A percentile compares a stretch with the other conserved stretches of the same genome.
Conservation (phyloP, 2,113 vertebrate genomes). For the Mobula hypostoma region DNA sequence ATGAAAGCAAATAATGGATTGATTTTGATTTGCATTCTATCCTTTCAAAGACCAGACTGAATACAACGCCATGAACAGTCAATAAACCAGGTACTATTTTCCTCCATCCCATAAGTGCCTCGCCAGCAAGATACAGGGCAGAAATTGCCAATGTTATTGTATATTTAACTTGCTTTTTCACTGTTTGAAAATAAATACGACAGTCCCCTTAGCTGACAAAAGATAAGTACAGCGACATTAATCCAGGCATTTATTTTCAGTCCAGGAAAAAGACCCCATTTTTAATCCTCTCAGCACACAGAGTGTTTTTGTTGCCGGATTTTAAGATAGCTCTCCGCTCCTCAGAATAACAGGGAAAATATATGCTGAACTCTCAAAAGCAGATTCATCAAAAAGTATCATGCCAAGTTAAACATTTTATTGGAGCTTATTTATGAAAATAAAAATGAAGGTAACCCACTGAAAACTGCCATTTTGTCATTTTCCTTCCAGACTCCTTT, state of each 20-base stretch:
- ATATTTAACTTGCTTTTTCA: not conserved
- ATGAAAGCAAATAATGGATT: conserved; percentile 11
- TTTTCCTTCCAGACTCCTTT: not conserved
- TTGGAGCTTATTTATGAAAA: not conserved
- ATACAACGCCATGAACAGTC: not conserved
- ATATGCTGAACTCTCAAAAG: not conserved
- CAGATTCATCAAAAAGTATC: not conserved
- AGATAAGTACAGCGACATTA: not conserved
- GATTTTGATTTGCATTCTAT: not conserved
- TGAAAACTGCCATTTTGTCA: not conserved
- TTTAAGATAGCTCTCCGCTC: not conserved
- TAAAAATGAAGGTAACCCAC: not conserved
- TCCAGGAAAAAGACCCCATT: not conserved
- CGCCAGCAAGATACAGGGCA: not conserved
- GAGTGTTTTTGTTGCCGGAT: not conserved
- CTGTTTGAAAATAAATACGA: not conserved
- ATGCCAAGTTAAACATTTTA: not conserved
- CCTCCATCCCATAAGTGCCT: not conserved
- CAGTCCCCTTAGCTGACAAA: not conserved
- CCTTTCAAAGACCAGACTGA: not conserved
- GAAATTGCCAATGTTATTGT: not conserved
- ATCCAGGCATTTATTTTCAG: no score
- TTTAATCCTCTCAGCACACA: not conserved
- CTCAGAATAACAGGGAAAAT: not conserved
- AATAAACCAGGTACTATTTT: not conserved